These are phyloP conservation scores for Smithornis capensis DNA, from an alignment of 2,113 vertebrate species.

Conservation along the genomic window DNA sequence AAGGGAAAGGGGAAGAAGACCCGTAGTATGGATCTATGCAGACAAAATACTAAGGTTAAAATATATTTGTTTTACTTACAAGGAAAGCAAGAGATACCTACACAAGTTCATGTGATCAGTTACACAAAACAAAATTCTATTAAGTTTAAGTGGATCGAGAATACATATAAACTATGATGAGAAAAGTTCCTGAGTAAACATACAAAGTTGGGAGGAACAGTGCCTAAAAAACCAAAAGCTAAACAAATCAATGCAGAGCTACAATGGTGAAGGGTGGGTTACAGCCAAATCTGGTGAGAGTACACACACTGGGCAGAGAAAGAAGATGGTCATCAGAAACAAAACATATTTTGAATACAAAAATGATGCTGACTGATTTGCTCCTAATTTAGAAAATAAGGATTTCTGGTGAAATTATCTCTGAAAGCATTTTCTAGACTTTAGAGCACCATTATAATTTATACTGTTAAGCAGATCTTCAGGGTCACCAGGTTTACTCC, in stretches of 20 bases:
- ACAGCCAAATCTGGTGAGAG: not conserved
- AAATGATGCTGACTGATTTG: not conserved
- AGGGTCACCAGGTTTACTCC: not conserved
- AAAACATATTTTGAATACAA: not conserved
- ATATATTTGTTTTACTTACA: not conserved
- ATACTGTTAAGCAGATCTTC: not conserved
- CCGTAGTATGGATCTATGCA: not conserved
- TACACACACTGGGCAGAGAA: accelerated
- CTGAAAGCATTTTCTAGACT: not conserved
- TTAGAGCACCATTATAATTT: not conserved
- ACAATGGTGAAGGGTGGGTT: not conserved
- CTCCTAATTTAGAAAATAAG: not conserved
- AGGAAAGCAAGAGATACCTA: not conserved
- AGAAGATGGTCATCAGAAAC: not conserved
- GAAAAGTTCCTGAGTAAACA: not conserved
- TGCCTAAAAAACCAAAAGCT: not conserved
- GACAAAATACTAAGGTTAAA: not conserved
- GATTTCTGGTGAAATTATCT: not conserved
- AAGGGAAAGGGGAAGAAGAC: not conserved
- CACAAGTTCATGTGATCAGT: not conserved
- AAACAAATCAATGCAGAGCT: not conserved
- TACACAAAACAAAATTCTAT: not conserved
- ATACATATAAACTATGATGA: not conserved
- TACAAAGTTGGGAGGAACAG: not conserved
- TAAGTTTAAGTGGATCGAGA: not conserved